These are phyloP conservation scores for Sebastes melanostomus DNA, from an alignment of 2,797 vertebrate species.

Conservation along the genomic window DNA sequence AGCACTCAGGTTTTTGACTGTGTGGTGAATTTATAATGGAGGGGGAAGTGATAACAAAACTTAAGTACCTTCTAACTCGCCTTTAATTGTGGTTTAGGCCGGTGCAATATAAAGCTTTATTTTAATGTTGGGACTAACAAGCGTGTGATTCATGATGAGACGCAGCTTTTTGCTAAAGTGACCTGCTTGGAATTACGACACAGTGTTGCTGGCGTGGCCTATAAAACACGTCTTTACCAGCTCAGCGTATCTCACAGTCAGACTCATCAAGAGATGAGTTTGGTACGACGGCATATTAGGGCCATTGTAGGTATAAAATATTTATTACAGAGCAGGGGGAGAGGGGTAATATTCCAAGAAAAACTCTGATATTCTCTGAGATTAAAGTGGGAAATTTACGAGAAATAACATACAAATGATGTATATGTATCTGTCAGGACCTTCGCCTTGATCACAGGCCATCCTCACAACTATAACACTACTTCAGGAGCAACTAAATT, in stretches of 20 bases:
- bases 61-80: constrained; percentile 63
- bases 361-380: rapidly evolving
- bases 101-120: constrained; percentile 44
- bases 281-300: too few species aligned
- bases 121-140: constrained; percentile 42
- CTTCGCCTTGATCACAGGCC: background rate
- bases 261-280: background rate
- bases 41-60: constrained; percentile 62
- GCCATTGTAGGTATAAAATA: background rate
- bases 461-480: background rate
- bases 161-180: constrained; percentile 13
- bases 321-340: background rate
- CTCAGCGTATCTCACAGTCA: background rate
- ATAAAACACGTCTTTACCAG: background rate
- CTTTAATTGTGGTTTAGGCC: constrained; percentile 66
- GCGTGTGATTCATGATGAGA: constrained; percentile 26
- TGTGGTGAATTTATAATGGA: constrained; percentile 69
- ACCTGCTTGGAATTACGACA: background rate
- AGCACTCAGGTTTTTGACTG: constrained; percentile 67
- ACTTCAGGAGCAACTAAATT: background rate
- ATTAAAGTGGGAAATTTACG: background rate
- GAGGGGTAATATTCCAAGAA: rapidly evolving
- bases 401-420: background rate
- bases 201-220: background rate
- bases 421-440: background rate